phyloP scores from a whole-genome alignment of 2,888 invertebrate genomes.

The Xanthorhoe spadicearia region DNA sequence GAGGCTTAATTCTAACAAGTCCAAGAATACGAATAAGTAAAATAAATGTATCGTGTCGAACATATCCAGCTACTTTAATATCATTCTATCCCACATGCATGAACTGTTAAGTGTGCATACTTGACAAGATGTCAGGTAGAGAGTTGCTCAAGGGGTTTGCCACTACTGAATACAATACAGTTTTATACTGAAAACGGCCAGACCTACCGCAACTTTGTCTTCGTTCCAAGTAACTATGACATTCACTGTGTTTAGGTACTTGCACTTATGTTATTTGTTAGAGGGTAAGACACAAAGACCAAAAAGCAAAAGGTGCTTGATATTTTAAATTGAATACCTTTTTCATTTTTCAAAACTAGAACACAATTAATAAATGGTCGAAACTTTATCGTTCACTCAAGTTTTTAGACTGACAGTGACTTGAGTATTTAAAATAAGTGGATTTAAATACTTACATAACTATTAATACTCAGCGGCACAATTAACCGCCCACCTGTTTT shows the following conservation, averaged over 20 bases:
- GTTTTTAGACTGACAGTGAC: too few relatives aligned
- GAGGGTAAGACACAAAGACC: not conserved
- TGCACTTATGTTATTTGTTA: not conserved
- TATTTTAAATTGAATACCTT: not conserved
- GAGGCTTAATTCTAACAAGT: not conserved
- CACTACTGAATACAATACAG: not conserved
- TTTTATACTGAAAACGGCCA: not conserved
- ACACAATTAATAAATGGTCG: too few relatives aligned
- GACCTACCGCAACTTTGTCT: constrained; percentile 8
- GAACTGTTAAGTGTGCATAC: not conserved
- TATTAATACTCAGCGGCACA: too few relatives aligned
- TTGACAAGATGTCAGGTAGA: constrained; percentile 3
- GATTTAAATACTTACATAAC: too few relatives aligned
- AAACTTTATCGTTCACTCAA: too few relatives aligned
- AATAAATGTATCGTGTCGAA: not conserved
- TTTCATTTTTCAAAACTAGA: too few relatives aligned
- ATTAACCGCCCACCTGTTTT: too few relatives aligned
- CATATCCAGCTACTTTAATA: not conserved
- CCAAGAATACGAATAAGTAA: not conserved
- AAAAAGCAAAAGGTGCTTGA: not conserved
- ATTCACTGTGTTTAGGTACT: not conserved
- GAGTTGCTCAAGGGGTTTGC: constrained; percentile 3
- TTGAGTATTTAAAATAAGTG: too few relatives aligned
- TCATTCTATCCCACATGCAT: not conserved
- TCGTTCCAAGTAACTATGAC: not conserved